Evolutionary conservation across 2,113 vertebrate genomes (phyloP).

Genomic region (Eptesicus fuscus): DNA sequence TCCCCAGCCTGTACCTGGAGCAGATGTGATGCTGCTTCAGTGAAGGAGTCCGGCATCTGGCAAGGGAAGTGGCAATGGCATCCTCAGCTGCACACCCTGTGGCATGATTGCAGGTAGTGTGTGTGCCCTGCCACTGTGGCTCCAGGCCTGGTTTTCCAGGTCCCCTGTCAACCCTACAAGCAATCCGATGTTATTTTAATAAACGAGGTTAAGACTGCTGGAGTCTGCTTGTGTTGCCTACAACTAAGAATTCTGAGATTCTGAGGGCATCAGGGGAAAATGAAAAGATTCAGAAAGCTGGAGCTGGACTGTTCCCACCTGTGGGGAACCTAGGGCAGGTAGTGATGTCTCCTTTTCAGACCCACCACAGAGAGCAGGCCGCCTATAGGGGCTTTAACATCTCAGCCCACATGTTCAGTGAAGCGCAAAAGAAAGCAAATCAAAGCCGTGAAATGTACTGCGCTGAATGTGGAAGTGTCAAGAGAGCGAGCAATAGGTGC

Average conservation of each 20-base stretch:
- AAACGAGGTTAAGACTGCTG: background rate
- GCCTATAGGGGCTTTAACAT: background rate
- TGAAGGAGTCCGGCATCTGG: background rate
- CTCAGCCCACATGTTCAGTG: background rate
- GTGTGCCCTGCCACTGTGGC: background rate
- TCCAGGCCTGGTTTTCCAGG: background rate
- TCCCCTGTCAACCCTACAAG: background rate
- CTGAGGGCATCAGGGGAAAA: background rate
- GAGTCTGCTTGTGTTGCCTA: background rate
- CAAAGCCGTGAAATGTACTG: background rate
- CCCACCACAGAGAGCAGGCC: background rate
- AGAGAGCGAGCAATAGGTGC: background rate
- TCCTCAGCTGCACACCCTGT: too few species aligned
- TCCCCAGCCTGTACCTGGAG: background rate
- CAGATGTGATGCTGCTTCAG: background rate
- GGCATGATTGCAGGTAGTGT: rapidly evolving
- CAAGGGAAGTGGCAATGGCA: rapidly evolving
- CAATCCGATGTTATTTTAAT: background rate
- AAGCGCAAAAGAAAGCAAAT: background rate
- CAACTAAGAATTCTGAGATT: background rate
- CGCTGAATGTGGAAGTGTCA: background rate
- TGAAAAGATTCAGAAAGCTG: background rate
- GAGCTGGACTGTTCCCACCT: background rate
- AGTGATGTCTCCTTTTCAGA: background rate
- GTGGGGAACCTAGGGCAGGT: background rate